A percentile compares a stretch with the other conserved stretches of the same genome.
Conservation (phyloP, 2,888 invertebrate species). For the Salticus scenicus region DNA sequence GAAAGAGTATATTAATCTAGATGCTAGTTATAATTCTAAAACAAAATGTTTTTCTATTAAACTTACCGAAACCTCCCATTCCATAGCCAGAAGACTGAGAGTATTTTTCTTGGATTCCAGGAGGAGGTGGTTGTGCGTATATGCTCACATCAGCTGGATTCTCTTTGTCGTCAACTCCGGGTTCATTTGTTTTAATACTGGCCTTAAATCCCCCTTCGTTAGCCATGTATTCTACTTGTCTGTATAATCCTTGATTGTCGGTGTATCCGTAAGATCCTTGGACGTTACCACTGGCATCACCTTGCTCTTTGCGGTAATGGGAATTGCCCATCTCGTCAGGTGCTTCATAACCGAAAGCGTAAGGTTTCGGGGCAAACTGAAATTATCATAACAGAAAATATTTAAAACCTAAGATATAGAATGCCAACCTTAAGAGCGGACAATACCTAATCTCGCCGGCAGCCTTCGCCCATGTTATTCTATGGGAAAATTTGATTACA, state of each 20-base stretch:
- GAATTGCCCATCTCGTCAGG: constrained; percentile 3
- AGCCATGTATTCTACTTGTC: constrained; percentile 28
- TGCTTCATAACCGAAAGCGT: constrained; percentile 29
- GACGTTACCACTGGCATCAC: constrained; percentile 30
- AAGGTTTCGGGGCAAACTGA: constrained; percentile 35
- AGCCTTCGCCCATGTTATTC: too few species aligned
- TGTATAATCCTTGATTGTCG: constrained; percentile 36
- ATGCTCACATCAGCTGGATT: constrained; percentile 22
- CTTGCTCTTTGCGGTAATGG: constrained; percentile 21
- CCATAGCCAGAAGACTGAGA: too few species aligned
- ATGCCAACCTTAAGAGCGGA: too few species aligned
- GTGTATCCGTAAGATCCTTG: constrained; percentile 43
- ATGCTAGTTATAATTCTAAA: too few species aligned
- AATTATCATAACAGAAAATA: too few species aligned
- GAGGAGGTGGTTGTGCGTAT: not conserved
- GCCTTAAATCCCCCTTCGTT: constrained; percentile 34
- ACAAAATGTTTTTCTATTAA: too few species aligned
- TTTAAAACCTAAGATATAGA: too few species aligned
- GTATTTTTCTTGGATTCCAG: constrained; percentile 10
- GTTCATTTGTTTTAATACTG: constrained; percentile 29
- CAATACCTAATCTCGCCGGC: too few species aligned
- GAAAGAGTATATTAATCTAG: too few species aligned
- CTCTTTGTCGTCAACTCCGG: too few species aligned
- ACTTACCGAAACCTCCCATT: too few species aligned
- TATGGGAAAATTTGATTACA: too few species aligned